phyloP scores from a whole-genome alignment of 2,888 invertebrate species.

The Lepidochrysops patricia region DNA sequence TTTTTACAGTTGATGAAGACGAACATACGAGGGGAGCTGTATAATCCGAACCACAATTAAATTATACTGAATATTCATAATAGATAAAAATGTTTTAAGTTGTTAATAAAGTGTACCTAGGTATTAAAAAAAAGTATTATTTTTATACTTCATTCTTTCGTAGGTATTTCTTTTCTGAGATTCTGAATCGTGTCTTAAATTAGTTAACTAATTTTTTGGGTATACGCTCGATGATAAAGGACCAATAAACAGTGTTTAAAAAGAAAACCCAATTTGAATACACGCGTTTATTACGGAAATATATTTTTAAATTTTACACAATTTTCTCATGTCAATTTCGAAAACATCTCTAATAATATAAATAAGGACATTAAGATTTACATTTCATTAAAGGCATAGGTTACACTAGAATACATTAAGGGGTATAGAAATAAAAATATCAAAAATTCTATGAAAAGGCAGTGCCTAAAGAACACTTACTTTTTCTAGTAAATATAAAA shows the following conservation, averaged over 20 bases:
- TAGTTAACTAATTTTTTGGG: no score
- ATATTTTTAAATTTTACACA: not conserved
- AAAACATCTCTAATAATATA: constrained; percentile 3
- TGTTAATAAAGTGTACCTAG: no score
- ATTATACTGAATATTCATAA: constrained; percentile 2
- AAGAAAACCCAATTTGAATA: not conserved
- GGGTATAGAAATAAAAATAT: constrained; percentile 18
- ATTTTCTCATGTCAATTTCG: not conserved
- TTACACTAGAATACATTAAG: not conserved
- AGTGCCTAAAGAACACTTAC: constrained; percentile 37
- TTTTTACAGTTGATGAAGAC: constrained; percentile 60
- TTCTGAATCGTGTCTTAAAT: no score
- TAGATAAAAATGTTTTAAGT: not conserved
- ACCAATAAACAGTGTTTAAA: not conserved
- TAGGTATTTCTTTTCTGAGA: no score
- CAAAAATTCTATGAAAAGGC: constrained; percentile 31
- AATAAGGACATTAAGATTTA: not conserved
- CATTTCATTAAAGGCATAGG: not conserved
- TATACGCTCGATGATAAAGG: not conserved
- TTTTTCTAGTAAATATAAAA: constrained; percentile 26
- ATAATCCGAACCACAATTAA: constrained; percentile 37
- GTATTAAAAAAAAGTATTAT: no score
- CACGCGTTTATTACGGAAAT: constrained; percentile 9
- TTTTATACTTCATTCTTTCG: no score
- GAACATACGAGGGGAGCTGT: constrained; percentile 53